phyloP scores from a whole-genome alignment of 1,140 invertebrate species.

The Drosophila tristis region DNA sequence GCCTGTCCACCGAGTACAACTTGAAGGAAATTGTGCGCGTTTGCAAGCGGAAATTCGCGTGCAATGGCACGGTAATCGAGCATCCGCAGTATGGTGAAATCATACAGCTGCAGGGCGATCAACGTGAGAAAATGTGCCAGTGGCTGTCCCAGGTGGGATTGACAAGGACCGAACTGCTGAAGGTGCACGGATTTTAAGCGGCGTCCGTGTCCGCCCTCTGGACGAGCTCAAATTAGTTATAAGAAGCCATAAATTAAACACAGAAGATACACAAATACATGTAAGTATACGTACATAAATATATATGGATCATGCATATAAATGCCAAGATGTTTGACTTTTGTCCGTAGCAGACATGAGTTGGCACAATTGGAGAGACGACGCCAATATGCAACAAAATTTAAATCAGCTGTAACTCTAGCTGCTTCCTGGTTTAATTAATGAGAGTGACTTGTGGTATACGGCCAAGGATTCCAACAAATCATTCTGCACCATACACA shows the following conservation, averaged over 20 bases:
- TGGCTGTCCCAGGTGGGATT: conserved; percentile 96
- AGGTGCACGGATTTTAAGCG: conserved; percentile 96
- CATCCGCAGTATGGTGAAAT: conserved; percentile 99
- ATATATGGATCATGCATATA: too few species aligned
- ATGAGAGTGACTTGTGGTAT: conserved; percentile 70
- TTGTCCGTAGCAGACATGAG: conserved; percentile 23
- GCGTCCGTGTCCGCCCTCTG: too few species aligned
- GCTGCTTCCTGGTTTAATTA: conserved; percentile 61
- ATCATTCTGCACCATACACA: conserved; percentile 48
- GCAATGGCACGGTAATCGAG: conserved; percentile 98
- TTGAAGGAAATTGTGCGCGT: conserved; percentile 99
- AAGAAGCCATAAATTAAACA: too few species aligned
- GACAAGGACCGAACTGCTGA: conserved; percentile 95
- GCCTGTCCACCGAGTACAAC: conserved; percentile 97
- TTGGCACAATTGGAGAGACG: conserved; percentile 11
- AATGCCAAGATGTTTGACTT: neutral
- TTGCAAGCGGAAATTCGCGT: conserved; percentile 99
- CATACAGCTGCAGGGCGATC: conserved; percentile 98
- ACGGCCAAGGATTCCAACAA: conserved; percentile 47
- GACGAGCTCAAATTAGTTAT: too few species aligned
- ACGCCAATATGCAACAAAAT: conserved; percentile 1
- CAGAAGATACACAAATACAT: too few species aligned
- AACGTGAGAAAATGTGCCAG: conserved; percentile 97
- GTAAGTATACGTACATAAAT: too few species aligned
- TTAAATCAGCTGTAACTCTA: conserved; percentile 39